Percentiles rank a stretch among this genome's conserved stretches.
Evolutionary conservation across 2,888 invertebrate genomes (phyloP).

Genomic region (Coelinius sp.): DNA sequence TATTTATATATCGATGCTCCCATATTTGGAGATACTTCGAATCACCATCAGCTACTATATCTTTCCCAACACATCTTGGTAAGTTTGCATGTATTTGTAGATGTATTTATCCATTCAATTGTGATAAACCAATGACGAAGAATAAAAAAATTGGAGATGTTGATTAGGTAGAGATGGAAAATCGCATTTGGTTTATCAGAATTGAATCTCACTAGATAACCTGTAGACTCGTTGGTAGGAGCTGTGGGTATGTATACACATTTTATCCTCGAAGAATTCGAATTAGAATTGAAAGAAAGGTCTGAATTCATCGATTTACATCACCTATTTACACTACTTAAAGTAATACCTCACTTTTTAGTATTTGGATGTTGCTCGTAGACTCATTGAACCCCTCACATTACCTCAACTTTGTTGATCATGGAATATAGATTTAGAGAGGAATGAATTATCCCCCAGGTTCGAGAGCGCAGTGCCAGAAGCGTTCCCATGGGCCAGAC

Average conservation of each 20-base stretch:
- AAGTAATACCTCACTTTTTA: constrained; percentile 25
- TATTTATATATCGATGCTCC: constrained; percentile 62
- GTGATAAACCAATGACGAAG: constrained; percentile 45
- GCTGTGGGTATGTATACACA: constrained; percentile 58
- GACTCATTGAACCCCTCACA: neutral
- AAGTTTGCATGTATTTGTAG: constrained; percentile 69
- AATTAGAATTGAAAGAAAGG: constrained; percentile 39
- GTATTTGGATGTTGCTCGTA: constrained; percentile 20
- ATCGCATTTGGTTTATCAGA: constrained; percentile 44
- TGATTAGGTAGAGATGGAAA: constrained; percentile 51
- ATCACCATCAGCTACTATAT: constrained; percentile 75
- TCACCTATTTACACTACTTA: constrained; percentile 3
- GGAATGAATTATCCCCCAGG: constrained; percentile 73
- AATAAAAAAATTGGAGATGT: constrained; percentile 26
- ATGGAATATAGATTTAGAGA: neutral
- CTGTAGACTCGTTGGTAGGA: constrained; percentile 54
- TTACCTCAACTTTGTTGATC: neutral
- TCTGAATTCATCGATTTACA: neutral
- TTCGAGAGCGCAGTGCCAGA: constrained; percentile 91
- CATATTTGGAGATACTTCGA: constrained; percentile 73
- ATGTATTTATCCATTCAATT: constrained; percentile 48
- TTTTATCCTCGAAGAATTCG: constrained; percentile 36
- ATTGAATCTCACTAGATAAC: constrained; percentile 46
- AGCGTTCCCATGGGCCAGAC: constrained; percentile 90
- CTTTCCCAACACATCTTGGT: constrained; percentile 74